Evolutionary conservation across 2,888 invertebrate genomes (phyloP), one percentile per base, ranked within the genome.

Genomic region (Silvanus unidentatus): DNA sequence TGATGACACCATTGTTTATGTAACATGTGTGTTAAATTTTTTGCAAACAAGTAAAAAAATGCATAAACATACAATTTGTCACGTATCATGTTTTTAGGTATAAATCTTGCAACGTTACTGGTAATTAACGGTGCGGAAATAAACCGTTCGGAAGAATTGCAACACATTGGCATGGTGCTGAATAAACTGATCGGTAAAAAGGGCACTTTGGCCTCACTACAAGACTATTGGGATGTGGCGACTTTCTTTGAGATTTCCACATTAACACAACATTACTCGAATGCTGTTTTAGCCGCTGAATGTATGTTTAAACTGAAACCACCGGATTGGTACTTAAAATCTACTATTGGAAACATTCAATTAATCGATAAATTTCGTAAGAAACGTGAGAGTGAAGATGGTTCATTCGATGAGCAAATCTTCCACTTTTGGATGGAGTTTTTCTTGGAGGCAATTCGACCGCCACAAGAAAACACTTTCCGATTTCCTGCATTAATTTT

Each of bases 371-470:
- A 88, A 53, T 96, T 95, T 72, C 80, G 93, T 42, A 89, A 86
- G 68, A 86, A 84, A 59, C 78, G 78, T 48, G 89, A 89, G 58
- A 22, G 8, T 22, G 88, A 90, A 45, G 79, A 80, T 57, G 75
- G 76, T 8, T 79, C 83, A 1, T 84, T 88, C 0, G 92, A 93
- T 67, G 88, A 92, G 68, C 86, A 91, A 73, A 67, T 72, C 16
- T 97, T 98, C 70, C 81, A 86, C 55, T 98, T 98, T 73, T 98
- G 98, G 98, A 91, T 96, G 82, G 98, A 99, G 64, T 98, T 93
- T 73, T 98, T 99, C 71, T 80, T 92, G 29, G 97, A 96, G 73
- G 96, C 96, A 9, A 92, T 89, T 16, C 89, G 88, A 66, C 77
- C 79, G 46, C 85, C 85, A 57, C 81, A 84, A 58, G 84, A 86